These are phyloP conservation scores for Limenitis camilla DNA, from an alignment of 2,888 invertebrate genomes.

Conservation along the genomic window DNA sequence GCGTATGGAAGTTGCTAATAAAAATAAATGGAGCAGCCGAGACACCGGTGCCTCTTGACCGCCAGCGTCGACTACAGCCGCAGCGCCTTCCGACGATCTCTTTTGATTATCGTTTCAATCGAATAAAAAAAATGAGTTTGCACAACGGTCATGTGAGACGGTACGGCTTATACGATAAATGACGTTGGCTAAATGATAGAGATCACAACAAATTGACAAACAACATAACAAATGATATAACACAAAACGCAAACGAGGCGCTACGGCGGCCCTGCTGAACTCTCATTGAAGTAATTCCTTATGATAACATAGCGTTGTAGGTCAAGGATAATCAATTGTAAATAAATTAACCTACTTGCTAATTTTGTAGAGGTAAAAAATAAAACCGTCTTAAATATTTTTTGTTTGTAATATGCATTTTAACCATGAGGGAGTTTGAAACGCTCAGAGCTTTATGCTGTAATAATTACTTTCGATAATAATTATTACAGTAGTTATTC, in stretches of 20 bases:
- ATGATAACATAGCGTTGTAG: constrained; percentile 1
- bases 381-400: no score
- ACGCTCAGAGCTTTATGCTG: no score
- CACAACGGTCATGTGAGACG: constrained; percentile 38
- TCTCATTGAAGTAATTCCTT: constrained; percentile 3
- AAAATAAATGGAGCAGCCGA: constrained; percentile 13
- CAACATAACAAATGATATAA: background rate
- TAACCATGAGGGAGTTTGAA: no score
- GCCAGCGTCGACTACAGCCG: constrained; percentile 36
- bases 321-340: constrained; percentile 1
- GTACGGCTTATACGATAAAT: constrained; percentile 23
- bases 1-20: constrained; percentile 5
- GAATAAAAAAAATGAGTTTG: constrained; percentile 24
- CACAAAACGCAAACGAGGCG: background rate
- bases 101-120: constrained; percentile 32
- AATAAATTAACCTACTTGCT: background rate
- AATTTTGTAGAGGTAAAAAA: background rate
- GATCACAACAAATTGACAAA: constrained; percentile 9
- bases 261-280: background rate
- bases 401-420: no score
- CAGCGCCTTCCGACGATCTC: constrained; percentile 29
- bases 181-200: constrained; percentile 7
- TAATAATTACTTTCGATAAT: no score
- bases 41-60: constrained; percentile 34
- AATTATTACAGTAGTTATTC: no score